Evolutionary conservation across 2,888 invertebrate genomes (phyloP).

Genomic region (Pycnomerus fuliginosus): DNA sequence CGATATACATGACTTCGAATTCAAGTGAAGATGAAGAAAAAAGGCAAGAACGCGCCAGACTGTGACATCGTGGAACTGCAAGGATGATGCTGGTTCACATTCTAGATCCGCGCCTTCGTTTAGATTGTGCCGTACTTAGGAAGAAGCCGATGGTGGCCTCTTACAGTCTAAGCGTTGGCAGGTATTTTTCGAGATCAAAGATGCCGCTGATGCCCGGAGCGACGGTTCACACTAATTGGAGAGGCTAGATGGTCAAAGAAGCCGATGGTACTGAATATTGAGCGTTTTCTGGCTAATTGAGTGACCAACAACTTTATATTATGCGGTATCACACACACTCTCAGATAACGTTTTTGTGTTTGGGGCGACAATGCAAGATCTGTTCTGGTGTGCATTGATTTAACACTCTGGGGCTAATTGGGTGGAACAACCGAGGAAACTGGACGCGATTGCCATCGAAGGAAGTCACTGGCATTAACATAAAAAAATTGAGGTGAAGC

Average conservation of each 20-base stretch:
- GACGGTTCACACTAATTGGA: constrained; percentile 57
- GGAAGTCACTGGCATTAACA: too few species aligned
- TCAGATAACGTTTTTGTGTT: constrained; percentile 13
- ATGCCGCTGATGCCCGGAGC: constrained; percentile 51
- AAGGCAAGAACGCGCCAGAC: constrained; percentile 33
- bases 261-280: constrained; percentile 55
- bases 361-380: constrained; percentile 16
- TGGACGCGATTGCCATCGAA: too few species aligned
- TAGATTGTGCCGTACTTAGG: constrained; percentile 37
- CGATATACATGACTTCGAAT: constrained; percentile 35
- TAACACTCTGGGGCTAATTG: constrained; percentile 14
- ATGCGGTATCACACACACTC: constrained; percentile 33
- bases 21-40: constrained; percentile 26
- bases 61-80: constrained; percentile 36
- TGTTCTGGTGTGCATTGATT: constrained; percentile 14
- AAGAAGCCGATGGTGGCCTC: constrained; percentile 11
- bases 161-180: constrained; percentile 49
- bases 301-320: constrained; percentile 55
- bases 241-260: constrained; percentile 54
- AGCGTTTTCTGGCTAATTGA: constrained; percentile 54
- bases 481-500: too few species aligned
- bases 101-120: constrained; percentile 40
- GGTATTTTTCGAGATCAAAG: constrained; percentile 54
- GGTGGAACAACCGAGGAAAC: constrained; percentile 8
- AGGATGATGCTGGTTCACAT: constrained; percentile 43